Evolutionary conservation across 1,140 invertebrate species (phyloP).

Genomic region (Lucilia cuprina): DNA sequence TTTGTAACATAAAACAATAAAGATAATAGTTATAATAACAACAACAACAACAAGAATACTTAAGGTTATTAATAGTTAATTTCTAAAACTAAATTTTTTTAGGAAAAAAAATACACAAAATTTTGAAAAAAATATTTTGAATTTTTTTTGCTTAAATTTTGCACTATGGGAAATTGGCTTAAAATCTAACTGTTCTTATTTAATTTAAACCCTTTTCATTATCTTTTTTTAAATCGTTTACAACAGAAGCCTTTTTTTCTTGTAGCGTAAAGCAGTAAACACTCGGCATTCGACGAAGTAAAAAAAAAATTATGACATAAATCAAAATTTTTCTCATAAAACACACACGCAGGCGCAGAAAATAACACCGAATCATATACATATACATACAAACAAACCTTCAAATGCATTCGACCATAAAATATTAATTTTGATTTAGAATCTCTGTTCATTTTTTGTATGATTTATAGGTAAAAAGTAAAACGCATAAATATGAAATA

Average conservation of each 20-base stretch:
- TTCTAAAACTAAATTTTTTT: no score
- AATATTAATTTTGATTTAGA: constrained; percentile 31
- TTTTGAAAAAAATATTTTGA: no score
- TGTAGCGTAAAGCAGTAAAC: background rate
- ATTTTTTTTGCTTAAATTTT: no score
- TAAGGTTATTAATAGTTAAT: no score
- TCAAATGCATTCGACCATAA: background rate
- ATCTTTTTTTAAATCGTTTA: background rate
- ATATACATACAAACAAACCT: background rate
- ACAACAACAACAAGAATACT: no score
- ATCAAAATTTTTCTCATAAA: background rate
- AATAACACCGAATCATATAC: background rate
- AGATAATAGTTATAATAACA: background rate
- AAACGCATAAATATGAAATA: background rate
- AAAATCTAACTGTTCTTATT: background rate
- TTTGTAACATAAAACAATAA: background rate
- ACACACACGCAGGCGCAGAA: no score
- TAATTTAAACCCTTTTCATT: background rate
- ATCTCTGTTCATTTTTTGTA: constrained; percentile 1
- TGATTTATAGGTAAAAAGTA: background rate
- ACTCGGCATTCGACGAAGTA: no score
- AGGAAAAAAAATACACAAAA: no score
- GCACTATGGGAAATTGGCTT: no score
- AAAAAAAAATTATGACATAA: background rate
- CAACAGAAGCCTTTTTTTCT: background rate